Base-by-base conservation (phyloP, 2,888 invertebrate species). In the Mythimna lalbum region DNA sequence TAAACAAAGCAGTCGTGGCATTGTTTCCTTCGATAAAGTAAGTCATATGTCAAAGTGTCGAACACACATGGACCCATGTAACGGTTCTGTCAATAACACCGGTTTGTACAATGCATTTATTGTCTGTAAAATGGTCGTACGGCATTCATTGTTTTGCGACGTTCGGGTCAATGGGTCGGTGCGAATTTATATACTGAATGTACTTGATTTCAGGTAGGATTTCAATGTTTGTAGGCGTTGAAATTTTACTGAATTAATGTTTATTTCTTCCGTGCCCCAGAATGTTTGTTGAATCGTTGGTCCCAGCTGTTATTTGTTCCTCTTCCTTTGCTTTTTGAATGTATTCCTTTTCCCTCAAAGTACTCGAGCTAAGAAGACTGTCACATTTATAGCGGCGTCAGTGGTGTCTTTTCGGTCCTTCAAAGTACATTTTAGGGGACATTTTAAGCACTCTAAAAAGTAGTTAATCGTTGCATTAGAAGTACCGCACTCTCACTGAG, bases 1-100 rank as follows among this genome's bases (percentile, higher is more conserved):
- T 67, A 70, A 64, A 84, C 70, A 84, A 81, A 69, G 21, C 65
- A 63, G 21, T 21, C 23, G 47, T 17, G 31, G 62, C 75, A 74
- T 85, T 86, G 84, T 86, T 83, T 75, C 75, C 72, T 73, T 68
- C 62, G 50, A 67, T 76, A 73, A 69, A 76, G 53, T 80, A 80
- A 84, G 77, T 78, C 80, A 80, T 85, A 78, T 71, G 78, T 85
- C 84, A 85, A 82, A 63, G 70, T 52, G 86, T 82, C 84, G 59
- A 77, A 75, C 59, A 76, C 82, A 82, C 59, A 68, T 61, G 56
- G 23, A 86, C 82, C 85, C 84, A 63, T 84, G 80, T 86, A 71
- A 63, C 69, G 63, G 12, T 66, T 55, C 82, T 84, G 85, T 80
- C 84, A 82, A 80, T 74, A 78, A 71, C 78, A 84, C 59, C n/a